Evolutionary conservation across 64 coral and sea anemone genomes (phyloP), one percentile per base, ranked within the genome.

Genomic region (Porites australiensis): DNA sequence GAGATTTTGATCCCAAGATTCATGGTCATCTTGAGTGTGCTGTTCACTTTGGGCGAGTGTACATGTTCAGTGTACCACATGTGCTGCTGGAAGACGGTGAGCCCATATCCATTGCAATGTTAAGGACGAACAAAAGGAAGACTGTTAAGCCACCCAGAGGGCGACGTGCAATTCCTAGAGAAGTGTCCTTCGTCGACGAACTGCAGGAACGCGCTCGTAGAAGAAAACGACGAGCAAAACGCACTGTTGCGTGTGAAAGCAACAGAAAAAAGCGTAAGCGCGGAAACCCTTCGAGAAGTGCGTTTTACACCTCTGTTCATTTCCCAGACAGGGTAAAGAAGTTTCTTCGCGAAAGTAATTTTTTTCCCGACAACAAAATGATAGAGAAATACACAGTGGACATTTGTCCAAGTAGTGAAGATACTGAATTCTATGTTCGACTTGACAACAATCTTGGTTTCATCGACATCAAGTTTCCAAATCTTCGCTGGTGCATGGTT

Each of bases 41-140:
- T 7, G 98, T 99, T 9, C 98, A 96, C 53, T 96, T 99, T 92
- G 98, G 98, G 3, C 85, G 98, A n/a, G 83, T 99, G 8, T 99
- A 99, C 69, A 91, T 94, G 37, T 94, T 99, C 45, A 80, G 88
- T 47, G 85, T 99, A 50, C 98, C 98, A 1, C 95, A 93, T 16
- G 90, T 77, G 13, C 77, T 96, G 21, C 90, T 94, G 37, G 98
- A 99, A 49, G 98, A 99, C 61, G 70, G 91, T 4, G 98, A 96
- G 14, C 74, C 95, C 22, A 79, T 95, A 4, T 94, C 94, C 8
- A 79, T 99, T 13, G 87, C 93, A 53, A 96, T 93, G 82, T 72
- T 99, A 3, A 88, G 93, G 79, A 48, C 88, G 15, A 94, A 91
- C 16, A 69, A 69, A 4, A 47, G 44, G 18, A 89, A 89, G 44